Evolutionary conservation across 2,797 vertebrate genomes (phyloP).

Genomic region (Peromyscus aztecus): DNA sequence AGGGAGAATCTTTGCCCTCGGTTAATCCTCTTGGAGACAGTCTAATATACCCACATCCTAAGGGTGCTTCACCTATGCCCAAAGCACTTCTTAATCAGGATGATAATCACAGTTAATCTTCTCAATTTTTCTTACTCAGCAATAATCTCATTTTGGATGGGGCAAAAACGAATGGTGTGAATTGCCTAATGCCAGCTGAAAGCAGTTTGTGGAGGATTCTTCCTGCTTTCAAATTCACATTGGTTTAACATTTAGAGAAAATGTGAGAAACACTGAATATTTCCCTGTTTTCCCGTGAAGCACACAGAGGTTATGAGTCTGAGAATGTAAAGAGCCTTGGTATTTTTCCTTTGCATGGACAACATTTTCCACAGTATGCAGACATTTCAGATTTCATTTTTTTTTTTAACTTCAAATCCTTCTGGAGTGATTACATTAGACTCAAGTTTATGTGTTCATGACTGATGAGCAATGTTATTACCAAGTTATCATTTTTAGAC

Average conservation of each 20-base stretch:
- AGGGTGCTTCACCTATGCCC: not conserved
- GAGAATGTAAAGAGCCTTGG: not conserved
- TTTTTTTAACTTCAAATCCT: constrained; percentile 5
- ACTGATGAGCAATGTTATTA: constrained; percentile 17
- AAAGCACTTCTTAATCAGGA: not conserved
- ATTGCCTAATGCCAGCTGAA: not conserved
- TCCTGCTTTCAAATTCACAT: not conserved
- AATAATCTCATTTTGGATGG: not conserved
- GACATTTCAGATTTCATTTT: not conserved
- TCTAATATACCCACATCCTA: not conserved
- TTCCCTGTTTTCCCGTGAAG: not conserved
- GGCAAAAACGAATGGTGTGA: not conserved
- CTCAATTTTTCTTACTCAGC: not conserved
- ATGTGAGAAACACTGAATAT: constrained; percentile 3
- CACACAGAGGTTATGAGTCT: not conserved
- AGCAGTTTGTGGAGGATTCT: not conserved
- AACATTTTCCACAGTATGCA: constrained; percentile 16
- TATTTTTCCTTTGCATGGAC: constrained; percentile 14
- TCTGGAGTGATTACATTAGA: constrained; percentile 27
- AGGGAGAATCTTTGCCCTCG: not conserved
- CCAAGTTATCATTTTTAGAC: constrained; percentile 9
- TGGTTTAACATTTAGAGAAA: constrained; percentile 14
- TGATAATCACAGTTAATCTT: not conserved
- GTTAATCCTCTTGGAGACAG: not conserved
- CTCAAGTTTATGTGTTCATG: not conserved